Evolutionary conservation across 2,113 vertebrate species (phyloP).

Genomic region (Pterocles burchelli): DNA sequence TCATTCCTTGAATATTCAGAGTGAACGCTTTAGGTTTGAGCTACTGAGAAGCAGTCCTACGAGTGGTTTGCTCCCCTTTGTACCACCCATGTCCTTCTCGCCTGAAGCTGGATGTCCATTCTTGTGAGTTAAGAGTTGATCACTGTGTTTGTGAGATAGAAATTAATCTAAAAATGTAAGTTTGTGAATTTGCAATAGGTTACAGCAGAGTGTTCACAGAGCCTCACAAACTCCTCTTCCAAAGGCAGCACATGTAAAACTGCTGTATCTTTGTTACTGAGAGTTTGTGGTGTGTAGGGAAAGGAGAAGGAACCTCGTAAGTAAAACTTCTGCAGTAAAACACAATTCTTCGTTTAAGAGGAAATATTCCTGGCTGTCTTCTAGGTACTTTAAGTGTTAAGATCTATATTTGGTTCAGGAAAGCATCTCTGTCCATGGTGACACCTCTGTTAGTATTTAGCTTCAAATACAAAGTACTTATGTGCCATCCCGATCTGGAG

Average conservation of each 20-base stretch:
- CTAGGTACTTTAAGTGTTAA: neutral
- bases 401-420: neutral
- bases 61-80: neutral
- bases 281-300: neutral
- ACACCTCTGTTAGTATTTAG: neutral
- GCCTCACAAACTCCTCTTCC: neutral
- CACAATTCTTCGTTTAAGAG: neutral
- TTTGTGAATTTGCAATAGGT: neutral
- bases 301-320: neutral
- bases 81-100: neutral
- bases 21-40: neutral
- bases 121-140: neutral
- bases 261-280: neutral
- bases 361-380: neutral
- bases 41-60: neutral
- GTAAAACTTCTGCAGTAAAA: neutral
- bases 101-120: neutral
- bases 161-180: neutral
- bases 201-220: neutral
- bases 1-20: accelerated
- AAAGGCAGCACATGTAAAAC: neutral
- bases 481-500: neutral
- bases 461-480: neutral
- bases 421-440: neutral
- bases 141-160: neutral